Base-by-base conservation (phyloP, 2,113 vertebrate genomes). In the Apodemus sylvaticus region DNA sequence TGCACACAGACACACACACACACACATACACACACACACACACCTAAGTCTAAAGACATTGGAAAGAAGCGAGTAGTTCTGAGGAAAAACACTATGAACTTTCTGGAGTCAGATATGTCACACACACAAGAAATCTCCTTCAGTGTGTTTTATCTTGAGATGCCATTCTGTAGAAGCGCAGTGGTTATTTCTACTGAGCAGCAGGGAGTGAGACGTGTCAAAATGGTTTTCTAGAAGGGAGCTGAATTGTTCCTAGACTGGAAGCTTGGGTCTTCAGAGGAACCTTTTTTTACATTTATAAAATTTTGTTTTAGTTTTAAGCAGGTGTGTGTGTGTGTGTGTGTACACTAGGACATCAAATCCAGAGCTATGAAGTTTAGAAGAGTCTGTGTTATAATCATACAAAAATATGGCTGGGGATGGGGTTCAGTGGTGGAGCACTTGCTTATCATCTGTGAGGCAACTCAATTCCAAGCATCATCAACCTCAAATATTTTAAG, bases 1-100 rank as follows among this genome's bases (percentile, higher is more conserved):
- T 1, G 58, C 29, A 51, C 64, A n/a, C 11, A 70, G 26, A 64
- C 62, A 64, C 26, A 64, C 62, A 64, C 62, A 60, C 64, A 31
- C 64, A 68, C 66, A 36, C 66, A 36, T 12, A 36, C 34, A 39
- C 36, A 85, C 36, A 45, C 36, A n/a, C 6, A 66, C 29, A 87
- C 58, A 19, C 8, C 1, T 34, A 96, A 94, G 81, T 83, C 29
- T 79, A 96, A 86, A 90, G 45, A 82, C 76, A 70, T 42, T 90
- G 10, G 34, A 92, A 94, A 95, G 39, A 92, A 91, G 76, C 24
- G 10, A 81, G 7, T 3, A 76, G 71, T 81, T 58, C 68, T 13
- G 66, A 39, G 20, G 60, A 48, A 88, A 89, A 89, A 88, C 20
- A 51, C 45, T 81, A 73, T 26, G 20, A 79, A 93, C 91, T 94